Percentiles rank a stretch among this genome's conserved stretches.
Evolutionary conservation across 2,888 invertebrate species (phyloP).

Genomic region (Operophtera brumata): DNA sequence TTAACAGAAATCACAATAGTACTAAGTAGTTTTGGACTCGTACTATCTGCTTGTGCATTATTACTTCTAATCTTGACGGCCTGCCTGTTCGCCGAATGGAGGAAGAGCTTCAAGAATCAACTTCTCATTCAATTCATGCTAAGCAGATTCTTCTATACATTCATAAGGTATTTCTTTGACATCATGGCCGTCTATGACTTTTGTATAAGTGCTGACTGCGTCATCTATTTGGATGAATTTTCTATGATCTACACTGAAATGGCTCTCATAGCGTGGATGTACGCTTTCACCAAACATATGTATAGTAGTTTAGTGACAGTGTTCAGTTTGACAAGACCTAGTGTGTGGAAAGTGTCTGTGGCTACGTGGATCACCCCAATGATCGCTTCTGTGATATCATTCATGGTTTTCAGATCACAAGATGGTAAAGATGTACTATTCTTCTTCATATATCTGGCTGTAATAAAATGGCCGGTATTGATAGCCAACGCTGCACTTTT

Average conservation of each 20-base stretch:
- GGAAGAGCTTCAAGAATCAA: slow-evolving; percentile 63
- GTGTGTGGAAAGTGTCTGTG: slow-evolving; percentile 49
- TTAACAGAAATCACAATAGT: slow-evolving; percentile 33
- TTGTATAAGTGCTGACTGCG: slow-evolving; percentile 16
- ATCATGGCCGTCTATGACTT: slow-evolving; percentile 37
- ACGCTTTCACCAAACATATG: slow-evolving; percentile 62
- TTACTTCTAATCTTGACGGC: slow-evolving; percentile 57
- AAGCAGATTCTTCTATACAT: slow-evolving; percentile 56
- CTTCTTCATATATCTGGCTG: slow-evolving; percentile 44
- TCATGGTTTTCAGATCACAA: slow-evolving; percentile 29
- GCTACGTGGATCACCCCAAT: slow-evolving; percentile 54
- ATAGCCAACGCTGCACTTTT: slow-evolving; percentile 54
- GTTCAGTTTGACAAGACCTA: slow-evolving; percentile 40
- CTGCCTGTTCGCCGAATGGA: slow-evolving; percentile 61
- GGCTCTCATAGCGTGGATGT: slow-evolving; percentile 63
- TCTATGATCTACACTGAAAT: slow-evolving; percentile 56
- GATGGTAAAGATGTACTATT: slow-evolving; percentile 25
- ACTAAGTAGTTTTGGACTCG: slow-evolving; percentile 53
- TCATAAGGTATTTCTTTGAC: slow-evolving; percentile 53
- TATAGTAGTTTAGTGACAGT: slow-evolving; percentile 61
- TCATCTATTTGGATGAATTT: slow-evolving; percentile 39
- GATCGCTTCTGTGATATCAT: slow-evolving; percentile 36
- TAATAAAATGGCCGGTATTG: slow-evolving; percentile 65
- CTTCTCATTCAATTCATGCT: slow-evolving; percentile 65
- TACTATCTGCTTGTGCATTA: slow-evolving; percentile 50